Base-by-base conservation (phyloP, 2,113 vertebrate species). In the Alethe castanea region DNA sequence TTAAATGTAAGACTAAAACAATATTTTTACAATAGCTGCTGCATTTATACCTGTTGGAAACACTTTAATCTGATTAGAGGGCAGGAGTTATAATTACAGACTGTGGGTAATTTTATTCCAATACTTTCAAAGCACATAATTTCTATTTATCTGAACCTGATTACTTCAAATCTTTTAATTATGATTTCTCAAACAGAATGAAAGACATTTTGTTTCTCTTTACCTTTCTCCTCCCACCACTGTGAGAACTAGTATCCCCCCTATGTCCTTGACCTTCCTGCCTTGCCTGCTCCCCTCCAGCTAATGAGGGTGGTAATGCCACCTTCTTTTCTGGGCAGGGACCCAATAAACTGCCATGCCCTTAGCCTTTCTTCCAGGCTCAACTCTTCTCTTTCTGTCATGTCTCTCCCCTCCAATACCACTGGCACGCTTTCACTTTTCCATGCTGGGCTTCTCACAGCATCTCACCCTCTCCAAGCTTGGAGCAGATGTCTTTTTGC, bases 31-130 rank as follows among this genome's bases (percentile, higher is more conserved):
- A 89, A 78, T 50, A 87, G 44, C 64, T 84, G 35, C 60, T 19
- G 47, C 77, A 87, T 89, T 81, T 52, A 64, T 59, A 74, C 81
- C 64, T 87, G 35, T 62, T 78, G 35, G 72, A 95, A 94, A 86
- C 35, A 54, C 0, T 0, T 78, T 74, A 77, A 89, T 89, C 69
- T 59, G 60, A 92, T 28, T 67, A 96, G 29, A 94, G 77, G 77
- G 72, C 80, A 92, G 52, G 64, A 84, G 35, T 66, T 86, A 62
- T 66, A 96, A 92, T 96, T 95, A 84, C 5, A 84, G 56, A 11
- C 52, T 81, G 52, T 66, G 53, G 19, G 35, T 67, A 94, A 84
- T 94, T 91, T 48, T 94, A 52, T 78, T 78, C 84, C 69, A 84
- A 52, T 44, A 33, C 18, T 94, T 95, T 84, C 47, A 92, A 89